Percentiles rank a stretch among this genome's conserved stretches.
Conservation (phyloP, 2,888 invertebrate species). For the Stenodera caucasica region DNA sequence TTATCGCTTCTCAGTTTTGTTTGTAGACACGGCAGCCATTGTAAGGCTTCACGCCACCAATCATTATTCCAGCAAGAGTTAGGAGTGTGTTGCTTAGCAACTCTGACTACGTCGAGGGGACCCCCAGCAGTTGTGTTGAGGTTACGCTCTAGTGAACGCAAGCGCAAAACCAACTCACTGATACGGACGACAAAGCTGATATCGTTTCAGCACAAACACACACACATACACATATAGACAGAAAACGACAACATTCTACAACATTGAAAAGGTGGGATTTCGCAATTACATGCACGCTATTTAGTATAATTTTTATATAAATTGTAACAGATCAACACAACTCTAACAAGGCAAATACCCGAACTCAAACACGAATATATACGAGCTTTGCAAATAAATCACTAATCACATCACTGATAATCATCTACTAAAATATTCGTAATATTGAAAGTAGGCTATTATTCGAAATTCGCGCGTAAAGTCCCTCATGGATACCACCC, state of each 20-base stretch:
- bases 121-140: conserved; percentile 19
- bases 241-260: neutral
- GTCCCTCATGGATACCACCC: too few relatives aligned
- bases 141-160: conserved; percentile 46
- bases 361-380: too few relatives aligned
- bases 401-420: too few relatives aligned
- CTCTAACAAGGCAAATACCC: too few relatives aligned
- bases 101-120: conserved; percentile 34
- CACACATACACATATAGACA: too few relatives aligned
- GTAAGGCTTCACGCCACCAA: conserved; percentile 55
- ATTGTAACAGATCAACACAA: too few relatives aligned
- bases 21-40: conserved; percentile 54
- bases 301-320: too few relatives aligned
- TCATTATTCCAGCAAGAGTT: conserved; percentile 56
- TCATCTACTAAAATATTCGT: too few relatives aligned
- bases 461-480: too few relatives aligned
- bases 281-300: too few relatives aligned
- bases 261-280: neutral
- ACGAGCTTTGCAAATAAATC: too few relatives aligned
- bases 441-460: too few relatives aligned
- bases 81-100: conserved; percentile 56
- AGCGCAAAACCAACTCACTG: conserved; percentile 37
- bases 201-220: neutral
- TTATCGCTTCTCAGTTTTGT: conserved; percentile 48
- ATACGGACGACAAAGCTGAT: conserved; percentile 1